phyloP scores from a whole-genome alignment of 1,140 invertebrate species.

The Euura lappo region DNA sequence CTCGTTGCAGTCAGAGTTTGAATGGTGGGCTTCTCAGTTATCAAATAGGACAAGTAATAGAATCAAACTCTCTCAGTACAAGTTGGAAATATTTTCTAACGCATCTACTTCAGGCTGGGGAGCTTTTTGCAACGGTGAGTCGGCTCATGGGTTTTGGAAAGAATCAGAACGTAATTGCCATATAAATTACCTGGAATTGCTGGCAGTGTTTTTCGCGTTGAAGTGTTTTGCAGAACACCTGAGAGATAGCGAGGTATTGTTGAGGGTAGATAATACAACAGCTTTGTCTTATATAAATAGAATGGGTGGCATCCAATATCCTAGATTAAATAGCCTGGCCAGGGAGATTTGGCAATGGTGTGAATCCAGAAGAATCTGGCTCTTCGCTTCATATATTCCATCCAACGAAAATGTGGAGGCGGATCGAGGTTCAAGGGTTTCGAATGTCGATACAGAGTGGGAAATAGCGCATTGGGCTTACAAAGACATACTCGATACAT shows the following conservation, averaged over 20 bases:
- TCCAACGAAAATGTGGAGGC: conserved; percentile 25
- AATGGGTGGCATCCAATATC: conserved; percentile 31
- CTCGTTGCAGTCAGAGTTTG: too few relatives aligned
- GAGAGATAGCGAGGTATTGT: conserved; percentile 31
- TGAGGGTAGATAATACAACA: conserved; percentile 37
- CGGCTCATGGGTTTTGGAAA: not conserved
- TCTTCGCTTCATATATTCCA: conserved; percentile 23
- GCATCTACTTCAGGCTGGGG: too few relatives aligned
- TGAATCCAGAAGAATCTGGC: conserved; percentile 23
- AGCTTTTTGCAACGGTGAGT: too few relatives aligned
- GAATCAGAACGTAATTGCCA: not conserved
- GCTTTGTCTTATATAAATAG: conserved; percentile 26
- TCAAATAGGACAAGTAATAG: too few relatives aligned
- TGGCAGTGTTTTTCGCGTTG: conserved; percentile 29
- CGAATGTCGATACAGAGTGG: conserved; percentile 5
- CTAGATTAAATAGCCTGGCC: conserved; percentile 26
- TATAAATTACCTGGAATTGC: conserved; percentile 1
- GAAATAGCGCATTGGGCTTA: not conserved
- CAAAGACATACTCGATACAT: conserved; percentile 9
- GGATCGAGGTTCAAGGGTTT: not conserved
- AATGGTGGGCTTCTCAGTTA: too few relatives aligned
- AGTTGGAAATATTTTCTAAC: too few relatives aligned
- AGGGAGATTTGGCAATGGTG: conserved; percentile 34
- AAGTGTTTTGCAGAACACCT: conserved; percentile 21
- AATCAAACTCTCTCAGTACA: too few relatives aligned